Evolutionary conservation across 2,888 invertebrate species (phyloP).

Genomic region (Ariolimax columbianus): DNA sequence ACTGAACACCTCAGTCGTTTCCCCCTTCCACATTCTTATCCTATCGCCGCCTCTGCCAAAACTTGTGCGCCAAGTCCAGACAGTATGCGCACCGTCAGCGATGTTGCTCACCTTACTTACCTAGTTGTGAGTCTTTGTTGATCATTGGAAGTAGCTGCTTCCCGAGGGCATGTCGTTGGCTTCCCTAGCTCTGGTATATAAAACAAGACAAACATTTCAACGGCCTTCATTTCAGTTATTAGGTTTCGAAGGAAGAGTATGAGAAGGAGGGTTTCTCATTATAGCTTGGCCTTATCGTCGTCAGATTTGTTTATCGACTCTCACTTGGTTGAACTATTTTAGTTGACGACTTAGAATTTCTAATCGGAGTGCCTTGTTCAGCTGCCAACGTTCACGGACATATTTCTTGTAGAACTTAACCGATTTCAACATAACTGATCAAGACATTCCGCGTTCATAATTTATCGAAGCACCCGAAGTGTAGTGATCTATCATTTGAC

Average conservation of each 20-base stretch:
- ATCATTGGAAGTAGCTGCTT: background rate
- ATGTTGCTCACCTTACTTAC: background rate
- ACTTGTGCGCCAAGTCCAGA: background rate
- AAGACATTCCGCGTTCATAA: background rate
- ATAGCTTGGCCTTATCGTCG: background rate
- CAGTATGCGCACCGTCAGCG: slow-evolving; percentile 8
- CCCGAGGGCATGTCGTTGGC: background rate
- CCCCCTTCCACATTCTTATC: background rate
- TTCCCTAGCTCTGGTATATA: background rate
- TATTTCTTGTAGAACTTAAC: background rate
- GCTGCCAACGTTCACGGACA: background rate
- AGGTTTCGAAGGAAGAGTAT: slow-evolving; percentile 26
- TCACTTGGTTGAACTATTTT: background rate
- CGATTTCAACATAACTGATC: background rate
- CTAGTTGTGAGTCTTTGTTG: background rate
- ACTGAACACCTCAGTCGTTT: background rate
- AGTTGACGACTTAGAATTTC: background rate
- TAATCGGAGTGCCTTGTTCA: background rate
- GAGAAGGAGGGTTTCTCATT: background rate
- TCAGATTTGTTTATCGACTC: background rate
- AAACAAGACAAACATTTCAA: background rate
- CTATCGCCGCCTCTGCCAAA: slow-evolving; percentile 15
- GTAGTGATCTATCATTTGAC: background rate
- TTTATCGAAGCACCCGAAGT: background rate
- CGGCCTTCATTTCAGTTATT: slow-evolving; percentile 1